Base-by-base conservation (phyloP, 2,888 invertebrate species). In the Axea sp. region DNA sequence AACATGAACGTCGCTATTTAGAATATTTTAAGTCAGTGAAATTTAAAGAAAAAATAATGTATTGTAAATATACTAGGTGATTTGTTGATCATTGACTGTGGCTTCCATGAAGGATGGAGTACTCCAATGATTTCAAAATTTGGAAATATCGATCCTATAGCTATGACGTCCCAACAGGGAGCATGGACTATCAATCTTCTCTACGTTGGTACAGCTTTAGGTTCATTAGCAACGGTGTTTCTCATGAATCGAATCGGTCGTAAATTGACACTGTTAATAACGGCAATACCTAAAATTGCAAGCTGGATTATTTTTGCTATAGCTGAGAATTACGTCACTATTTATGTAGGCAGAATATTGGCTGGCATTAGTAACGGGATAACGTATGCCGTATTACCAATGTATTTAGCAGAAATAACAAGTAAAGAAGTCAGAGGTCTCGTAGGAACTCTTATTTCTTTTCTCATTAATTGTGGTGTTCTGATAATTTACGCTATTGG, bases 51-150 rank as follows among this genome's bases (percentile, higher is more conserved):
- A n/a, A n/a, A n/a, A n/a, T n/a, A n/a, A n/a, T n/a, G n/a, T n/a
- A n/a, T n/a, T 19, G 19, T 4, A 45, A 37, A 67, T 26, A 43
- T 28, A 68, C 4, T 55, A 87, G 87, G 87, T 77, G 86, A 85
- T 76, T 80, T 87, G 17, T 77, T 87, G 51, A 80, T 86, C 72
- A 76, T 87, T 76, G 86, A 86, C 68, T 83, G 84, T 47, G 87
- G 87, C 33, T 80, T 87, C 41, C 83, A 87, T 69, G 87, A 87
- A 55, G 87, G 87, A 75, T 87, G 87, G 87, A 82, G 83, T 39
- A 86, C 86, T 0, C 84, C 87, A 12, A 84, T 83, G 53, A 76
- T 87, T 30, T 83, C 84, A 8, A 85, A 85, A 76, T 83, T 87
- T 73, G 79, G 80, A 6, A 65, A 68, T 1, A 79, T 80, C n/a